A percentile compares a stretch with the other conserved stretches of the same genome.
phyloP scores from a whole-genome alignment of 2,113 vertebrate genomes.

The Romanogobio albipinnatus region DNA sequence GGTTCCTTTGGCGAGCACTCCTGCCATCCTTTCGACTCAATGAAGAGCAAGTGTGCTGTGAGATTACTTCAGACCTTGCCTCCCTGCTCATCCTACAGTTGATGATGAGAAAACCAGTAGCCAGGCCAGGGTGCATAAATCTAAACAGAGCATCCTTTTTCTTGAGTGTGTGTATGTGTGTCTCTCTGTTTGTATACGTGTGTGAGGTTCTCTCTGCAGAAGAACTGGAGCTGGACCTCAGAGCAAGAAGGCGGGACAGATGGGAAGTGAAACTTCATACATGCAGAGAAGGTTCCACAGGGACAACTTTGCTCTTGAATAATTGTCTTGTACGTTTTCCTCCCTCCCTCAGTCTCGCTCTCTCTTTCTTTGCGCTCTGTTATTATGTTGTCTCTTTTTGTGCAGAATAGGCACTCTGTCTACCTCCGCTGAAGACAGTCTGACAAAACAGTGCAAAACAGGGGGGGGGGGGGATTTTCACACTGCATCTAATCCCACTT shows the following conservation, averaged over 20 bases:
- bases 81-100: constrained; percentile 45
- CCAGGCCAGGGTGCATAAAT: constrained; percentile 41
- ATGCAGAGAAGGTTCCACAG: constrained; percentile 40
- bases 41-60: constrained; percentile 50
- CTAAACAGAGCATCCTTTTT: constrained; percentile 58
- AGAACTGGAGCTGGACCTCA: constrained; percentile 35
- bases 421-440: constrained; percentile 43
- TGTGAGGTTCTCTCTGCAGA: constrained; percentile 12
- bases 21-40: constrained; percentile 39
- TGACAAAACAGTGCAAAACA: constrained; percentile 47
- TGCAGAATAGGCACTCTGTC: constrained; percentile 47
- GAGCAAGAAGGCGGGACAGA: constrained; percentile 46
- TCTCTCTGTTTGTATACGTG: background rate
- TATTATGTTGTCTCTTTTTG: constrained; percentile 52
- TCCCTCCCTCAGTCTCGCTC: constrained; percentile 14
- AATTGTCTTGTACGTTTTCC: constrained; percentile 44
- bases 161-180: constrained; percentile 17
- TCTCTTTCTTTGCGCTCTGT: constrained; percentile 40
- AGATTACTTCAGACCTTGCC: constrained; percentile 34
- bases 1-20: constrained; percentile 34
- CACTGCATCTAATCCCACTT: background rate
- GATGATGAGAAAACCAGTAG: constrained; percentile 51
- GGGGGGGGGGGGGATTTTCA: background rate
- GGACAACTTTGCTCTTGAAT: constrained; percentile 52
- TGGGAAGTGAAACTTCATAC: constrained; percentile 54